phyloP scores from a whole-genome alignment of 2,888 invertebrate species.

The Sinopyrophorus schimmeli region DNA sequence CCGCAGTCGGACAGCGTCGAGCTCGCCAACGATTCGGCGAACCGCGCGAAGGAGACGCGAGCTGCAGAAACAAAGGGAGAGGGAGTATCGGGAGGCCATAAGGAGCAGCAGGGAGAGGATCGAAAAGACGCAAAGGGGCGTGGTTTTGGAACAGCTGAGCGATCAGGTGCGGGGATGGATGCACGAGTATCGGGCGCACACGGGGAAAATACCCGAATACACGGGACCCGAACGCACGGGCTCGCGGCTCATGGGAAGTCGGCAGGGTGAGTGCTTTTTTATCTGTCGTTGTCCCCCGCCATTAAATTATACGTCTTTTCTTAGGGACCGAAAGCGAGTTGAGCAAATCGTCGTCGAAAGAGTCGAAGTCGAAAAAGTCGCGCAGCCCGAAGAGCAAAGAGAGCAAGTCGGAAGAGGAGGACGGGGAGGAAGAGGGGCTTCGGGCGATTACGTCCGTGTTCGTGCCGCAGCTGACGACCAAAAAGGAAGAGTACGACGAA shows the following conservation, averaged over 20 bases:
- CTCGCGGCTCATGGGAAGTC: conserved; percentile 79
- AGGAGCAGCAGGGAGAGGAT: conserved; percentile 66
- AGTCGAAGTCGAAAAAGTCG: conserved; percentile 77
- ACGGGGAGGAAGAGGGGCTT: conserved; percentile 68
- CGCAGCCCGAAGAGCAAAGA: conserved; percentile 64
- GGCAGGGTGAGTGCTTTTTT: conserved; percentile 62
- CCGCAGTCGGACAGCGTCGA: conserved; percentile 58
- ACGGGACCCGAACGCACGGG: conserved; percentile 92
- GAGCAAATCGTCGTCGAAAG: conserved; percentile 80
- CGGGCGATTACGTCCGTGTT: conserved; percentile 73
- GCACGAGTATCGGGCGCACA: conserved; percentile 77
- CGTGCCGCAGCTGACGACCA: conserved; percentile 69
- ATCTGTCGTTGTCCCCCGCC: neutral
- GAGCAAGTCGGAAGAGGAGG: conserved; percentile 56
- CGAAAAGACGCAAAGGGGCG: conserved; percentile 69
- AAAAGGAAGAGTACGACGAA: conserved; percentile 78
- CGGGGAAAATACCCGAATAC: conserved; percentile 87
- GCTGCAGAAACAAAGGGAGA: conserved; percentile 69
- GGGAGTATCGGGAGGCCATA: conserved; percentile 72
- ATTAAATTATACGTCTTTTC: neutral
- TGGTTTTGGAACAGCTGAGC: conserved; percentile 83
- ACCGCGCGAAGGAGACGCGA: conserved; percentile 61
- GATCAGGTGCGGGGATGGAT: conserved; percentile 89
- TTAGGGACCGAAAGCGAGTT: conserved; percentile 75
- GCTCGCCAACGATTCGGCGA: conserved; percentile 45